Base-by-base conservation (phyloP, 2,113 vertebrate species). In the Oncorhynchus nerka region DNA sequence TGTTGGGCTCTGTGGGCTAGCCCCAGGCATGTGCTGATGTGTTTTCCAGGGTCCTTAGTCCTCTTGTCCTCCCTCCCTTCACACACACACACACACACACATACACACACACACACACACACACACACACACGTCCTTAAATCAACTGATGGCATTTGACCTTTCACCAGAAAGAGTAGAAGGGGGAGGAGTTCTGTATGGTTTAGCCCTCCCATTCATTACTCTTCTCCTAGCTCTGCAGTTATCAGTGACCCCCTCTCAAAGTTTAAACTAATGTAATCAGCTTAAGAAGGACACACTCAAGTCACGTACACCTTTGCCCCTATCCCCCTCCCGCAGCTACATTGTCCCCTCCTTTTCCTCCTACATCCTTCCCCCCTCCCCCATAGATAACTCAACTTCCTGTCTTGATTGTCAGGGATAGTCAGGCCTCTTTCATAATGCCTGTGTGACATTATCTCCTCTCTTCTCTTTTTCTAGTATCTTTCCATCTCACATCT, bases 91-190 rank as follows among this genome's bases (percentile, higher is more conserved):
- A 39, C 34, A 39, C 34, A 39, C 34, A 39, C 34, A 8, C 34
- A 39, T 7, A 39, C 55, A 34, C 71, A 24, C 55, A 39, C 71
- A 73, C 71, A 73, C 71, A 73, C 71, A 73, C 71, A 62, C 71
- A 34, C 30, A 61, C 57, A 62, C 57, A 73, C 57, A 45, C 19
- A 26, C 11, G 69, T 5, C 39, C 51, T 72, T 72, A 78, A 72
- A 74, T 79, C 80, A 75, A 22, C 24, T 57, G 28, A 49, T 48
- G 57, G 12, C 64, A 5, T 79, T 59, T 76, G 61, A 71, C 71
- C 75, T 71, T 74, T 65, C 34, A 34, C 71, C 30, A 15, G 67
- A 67, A 20, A 73, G 28, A 32, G 70, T 12, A 19, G 9, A 55
- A 45, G 39, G n/a, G 68, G 68, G 13, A 32, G 5, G 2, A 55